phyloP scores from a whole-genome alignment of 2,888 invertebrate species.

The Nemotelus nigrinus region DNA sequence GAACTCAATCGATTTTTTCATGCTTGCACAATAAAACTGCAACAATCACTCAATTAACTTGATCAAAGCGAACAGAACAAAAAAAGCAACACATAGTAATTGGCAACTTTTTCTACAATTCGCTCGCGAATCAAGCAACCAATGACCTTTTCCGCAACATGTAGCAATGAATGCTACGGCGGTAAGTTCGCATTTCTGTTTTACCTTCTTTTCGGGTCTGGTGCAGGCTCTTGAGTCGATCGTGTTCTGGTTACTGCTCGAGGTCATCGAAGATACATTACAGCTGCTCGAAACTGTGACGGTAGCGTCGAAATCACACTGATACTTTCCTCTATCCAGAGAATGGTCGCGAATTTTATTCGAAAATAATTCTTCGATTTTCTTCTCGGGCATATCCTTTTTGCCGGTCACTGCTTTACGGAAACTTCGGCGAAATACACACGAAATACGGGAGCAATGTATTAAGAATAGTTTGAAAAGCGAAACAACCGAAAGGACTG shows the following conservation, averaged over 20 bases:
- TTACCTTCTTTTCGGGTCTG: slow-evolving; percentile 74
- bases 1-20: slow-evolving; percentile 24
- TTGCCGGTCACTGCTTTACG: neutral
- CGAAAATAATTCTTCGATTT: slow-evolving; percentile 30
- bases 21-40: neutral
- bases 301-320: neutral
- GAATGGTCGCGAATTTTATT: slow-evolving; percentile 22
- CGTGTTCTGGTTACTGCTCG: slow-evolving; percentile 57
- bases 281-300: neutral
- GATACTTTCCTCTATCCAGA: neutral
- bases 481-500: neutral
- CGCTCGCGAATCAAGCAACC: slow-evolving; percentile 32
- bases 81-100: slow-evolving; percentile 21
- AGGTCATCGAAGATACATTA: slow-evolving; percentile 53
- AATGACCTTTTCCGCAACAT: slow-evolving; percentile 31
- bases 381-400: slow-evolving; percentile 44
- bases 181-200: neutral
- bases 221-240: slow-evolving; percentile 76
- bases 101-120: slow-evolving; percentile 14
- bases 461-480: neutral
- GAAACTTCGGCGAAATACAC: neutral
- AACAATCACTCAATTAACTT: slow-evolving; percentile 1
- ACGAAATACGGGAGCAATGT: neutral
- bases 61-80: neutral
- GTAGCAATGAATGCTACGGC: neutral